phyloP scores from a whole-genome alignment of 2,888 invertebrate genomes.

The Stramonita haemastoma region DNA sequence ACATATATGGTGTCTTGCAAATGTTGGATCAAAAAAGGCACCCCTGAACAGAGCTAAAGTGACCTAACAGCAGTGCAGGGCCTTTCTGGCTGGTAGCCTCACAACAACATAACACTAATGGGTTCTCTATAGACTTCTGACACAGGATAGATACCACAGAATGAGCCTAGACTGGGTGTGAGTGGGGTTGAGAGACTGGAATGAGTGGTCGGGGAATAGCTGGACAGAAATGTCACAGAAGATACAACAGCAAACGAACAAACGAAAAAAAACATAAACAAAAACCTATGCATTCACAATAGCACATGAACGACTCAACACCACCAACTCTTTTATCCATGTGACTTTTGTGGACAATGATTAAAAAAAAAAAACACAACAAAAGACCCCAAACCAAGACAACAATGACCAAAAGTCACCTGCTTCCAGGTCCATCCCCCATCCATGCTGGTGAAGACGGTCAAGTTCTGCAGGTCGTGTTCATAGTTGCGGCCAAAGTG shows the following conservation, averaged over 20 bases:
- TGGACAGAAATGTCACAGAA: neutral
- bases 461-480: slow-evolving; percentile 45
- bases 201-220: too few species aligned
- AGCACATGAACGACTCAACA: neutral
- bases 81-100: too few species aligned
- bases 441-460: slow-evolving; percentile 66
- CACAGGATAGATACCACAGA: too few species aligned
- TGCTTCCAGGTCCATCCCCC: slow-evolving; percentile 68
- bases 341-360: too few species aligned
- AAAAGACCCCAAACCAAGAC: neutral
- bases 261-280: neutral
- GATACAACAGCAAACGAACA: neutral
- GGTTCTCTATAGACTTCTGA: too few species aligned
- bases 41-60: too few species aligned
- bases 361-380: neutral
- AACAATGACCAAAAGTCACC: slow-evolving; percentile 49
- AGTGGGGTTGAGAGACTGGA: too few species aligned
- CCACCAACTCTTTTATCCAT: neutral
- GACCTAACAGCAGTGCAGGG: too few species aligned
- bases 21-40: too few species aligned
- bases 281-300: neutral
- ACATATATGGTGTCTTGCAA: too few species aligned
- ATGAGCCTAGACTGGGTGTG: too few species aligned
- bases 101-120: too few species aligned
- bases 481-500: slow-evolving; percentile 55